These are phyloP conservation scores for Oikopleura dioica DNA, from an alignment of 23 tunicate genomes.

Conservation along the genomic window DNA sequence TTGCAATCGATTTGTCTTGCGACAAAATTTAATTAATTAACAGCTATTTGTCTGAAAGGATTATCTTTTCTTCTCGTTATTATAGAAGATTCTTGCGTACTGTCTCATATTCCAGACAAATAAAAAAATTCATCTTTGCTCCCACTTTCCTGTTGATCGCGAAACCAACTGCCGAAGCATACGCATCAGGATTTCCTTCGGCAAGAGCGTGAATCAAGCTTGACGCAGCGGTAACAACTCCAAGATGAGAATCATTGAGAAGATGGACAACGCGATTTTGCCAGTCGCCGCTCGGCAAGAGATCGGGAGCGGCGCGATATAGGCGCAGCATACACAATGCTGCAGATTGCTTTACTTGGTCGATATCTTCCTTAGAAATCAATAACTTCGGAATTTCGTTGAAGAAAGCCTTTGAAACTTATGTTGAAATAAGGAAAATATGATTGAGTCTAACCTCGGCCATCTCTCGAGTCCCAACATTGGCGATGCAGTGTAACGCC, in stretches of 20 bases:
- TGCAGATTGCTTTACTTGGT: constrained; percentile 17
- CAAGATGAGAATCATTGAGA: constrained; percentile 84
- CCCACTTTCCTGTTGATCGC: too few species aligned
- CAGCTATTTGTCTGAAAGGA: too few species aligned
- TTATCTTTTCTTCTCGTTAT: too few species aligned
- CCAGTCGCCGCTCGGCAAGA: constrained; percentile 90
- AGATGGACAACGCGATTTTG: constrained; percentile 75
- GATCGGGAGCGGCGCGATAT: constrained; percentile 60
- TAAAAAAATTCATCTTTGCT: too few species aligned
- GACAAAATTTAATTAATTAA: too few species aligned
- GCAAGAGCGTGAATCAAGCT: constrained; percentile 69
- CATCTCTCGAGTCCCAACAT: constrained; percentile 81
- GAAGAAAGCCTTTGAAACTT: neutral
- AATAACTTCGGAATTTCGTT: neutral
- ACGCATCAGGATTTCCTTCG: constrained; percentile 59
- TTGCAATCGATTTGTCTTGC: too few species aligned
- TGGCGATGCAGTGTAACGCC: constrained; percentile 91
- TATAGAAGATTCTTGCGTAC: too few species aligned
- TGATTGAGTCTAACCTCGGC: too few species aligned
- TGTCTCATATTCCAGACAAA: too few species aligned
- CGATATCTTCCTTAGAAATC: neutral
- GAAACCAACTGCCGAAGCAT: constrained; percentile 10
- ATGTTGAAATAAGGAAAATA: too few species aligned
- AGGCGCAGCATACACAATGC: constrained; percentile 72
- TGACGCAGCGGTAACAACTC: constrained; percentile 84